Base-by-base conservation (phyloP, 2,113 vertebrate genomes). In the Urocitellus parryii region DNA sequence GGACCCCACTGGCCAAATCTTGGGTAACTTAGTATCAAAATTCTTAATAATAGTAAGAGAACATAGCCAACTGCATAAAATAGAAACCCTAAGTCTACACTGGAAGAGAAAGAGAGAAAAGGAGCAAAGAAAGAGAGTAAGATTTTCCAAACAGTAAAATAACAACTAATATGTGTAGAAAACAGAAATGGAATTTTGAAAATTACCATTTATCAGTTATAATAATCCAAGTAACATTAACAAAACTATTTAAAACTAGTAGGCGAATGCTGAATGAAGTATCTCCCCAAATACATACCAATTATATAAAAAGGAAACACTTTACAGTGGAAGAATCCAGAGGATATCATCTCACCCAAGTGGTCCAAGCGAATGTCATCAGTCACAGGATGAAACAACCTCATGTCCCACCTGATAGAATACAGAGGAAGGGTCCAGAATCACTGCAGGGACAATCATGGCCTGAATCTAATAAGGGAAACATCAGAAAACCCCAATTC, bases 171-270 rank as follows among this genome's bases (percentile, higher is more conserved):
- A 53, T 73, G 74, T 34, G 6, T 10, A 85, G 24, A 85, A 85
- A n/a, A 80, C 56, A 93, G 93, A 32, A 13, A 70, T 48, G 18
- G 20, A 79, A 79, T 89, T 89, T 58, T 96, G 58, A 73, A 67
- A 93, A 85, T 45, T 81, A 42, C 5, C 8, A 48, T 27, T 74
- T 78, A 17, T 88, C 45, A 94, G 51, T 53, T 11, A 48, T 77
- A 77, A 81, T 63, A 24, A 32, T 84, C 48, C 11, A 88, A 58
- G 1, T 12, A 83, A 34, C 3, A 91, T 63, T 37, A 94, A 72
- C 20, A 91, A 76, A 88, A 68, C 20, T 53, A 24, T 9, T 22
- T 84, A 74, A 78, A 92, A n/a, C 5, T 89, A 65, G 34, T 65
- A 5, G 6, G 13, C 70, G 8, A 79, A 77, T 86, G 2, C 29